phyloP scores from a whole-genome alignment of 2,113 vertebrate genomes.

The Apteryx owenii region DNA sequence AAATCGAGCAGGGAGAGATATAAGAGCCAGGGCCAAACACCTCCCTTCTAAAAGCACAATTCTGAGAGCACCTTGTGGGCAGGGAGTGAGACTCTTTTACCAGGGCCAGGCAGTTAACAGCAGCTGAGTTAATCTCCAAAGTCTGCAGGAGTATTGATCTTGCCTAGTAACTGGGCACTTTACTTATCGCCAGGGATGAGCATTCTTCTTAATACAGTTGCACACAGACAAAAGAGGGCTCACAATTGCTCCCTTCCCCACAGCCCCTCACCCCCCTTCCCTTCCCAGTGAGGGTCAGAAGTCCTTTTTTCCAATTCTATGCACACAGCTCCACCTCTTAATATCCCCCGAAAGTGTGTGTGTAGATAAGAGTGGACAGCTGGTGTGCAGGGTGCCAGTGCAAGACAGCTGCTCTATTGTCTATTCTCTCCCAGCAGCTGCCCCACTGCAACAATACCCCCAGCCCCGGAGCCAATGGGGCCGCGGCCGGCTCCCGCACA shows the following conservation, averaged over 20 bases:
- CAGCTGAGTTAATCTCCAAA: conserved; percentile 69
- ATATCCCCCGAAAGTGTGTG: conserved; percentile 93
- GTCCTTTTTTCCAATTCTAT: conserved; percentile 90
- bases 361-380: conserved; percentile 99
- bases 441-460: conserved; percentile 84
- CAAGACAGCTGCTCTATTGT: conserved; percentile 99
- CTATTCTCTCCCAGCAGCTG: conserved; percentile 97
- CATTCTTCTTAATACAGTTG: conserved; percentile 90
- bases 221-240: conserved; percentile 89
- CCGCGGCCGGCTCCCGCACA: conserved; percentile 71
- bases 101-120: conserved; percentile 41
- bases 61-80: not conserved
- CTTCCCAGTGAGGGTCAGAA: conserved; percentile 96
- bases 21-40: not conserved
- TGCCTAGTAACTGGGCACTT: conserved; percentile 70
- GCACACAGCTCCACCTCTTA: conserved; percentile 89
- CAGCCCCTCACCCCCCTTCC: conserved; percentile 83
- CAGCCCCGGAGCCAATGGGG: conserved; percentile 83
- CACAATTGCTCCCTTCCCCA: conserved; percentile 81
- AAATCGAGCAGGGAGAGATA: conserved; percentile 35
- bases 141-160: conserved; percentile 63
- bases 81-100: conserved; percentile 15
- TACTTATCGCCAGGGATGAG: conserved; percentile 80
- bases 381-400: conserved; percentile 98
- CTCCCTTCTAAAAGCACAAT: not conserved